These are phyloP conservation scores for Drosophila setosimentum DNA, from an alignment of 2,888 invertebrate species.

Conservation along the genomic window DNA sequence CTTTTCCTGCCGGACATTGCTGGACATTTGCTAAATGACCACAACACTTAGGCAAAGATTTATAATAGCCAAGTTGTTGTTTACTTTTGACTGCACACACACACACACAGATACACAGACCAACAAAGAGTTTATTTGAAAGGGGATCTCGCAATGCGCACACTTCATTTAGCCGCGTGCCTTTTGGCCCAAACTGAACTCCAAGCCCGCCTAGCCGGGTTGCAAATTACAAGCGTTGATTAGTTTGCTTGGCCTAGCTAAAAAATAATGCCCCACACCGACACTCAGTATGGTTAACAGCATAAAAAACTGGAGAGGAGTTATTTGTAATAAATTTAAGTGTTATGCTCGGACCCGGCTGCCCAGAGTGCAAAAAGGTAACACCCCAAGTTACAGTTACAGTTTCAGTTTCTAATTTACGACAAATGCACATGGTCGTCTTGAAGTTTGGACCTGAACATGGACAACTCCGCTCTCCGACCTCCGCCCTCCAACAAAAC, in stretches of 20 bases:
- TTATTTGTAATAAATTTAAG: slow-evolving; percentile 78
- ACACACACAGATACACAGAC: slow-evolving; percentile 27
- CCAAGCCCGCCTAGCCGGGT: slow-evolving; percentile 18
- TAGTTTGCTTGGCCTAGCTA: slow-evolving; percentile 69
- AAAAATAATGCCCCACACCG: slow-evolving; percentile 46
- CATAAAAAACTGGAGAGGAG: slow-evolving; percentile 55
- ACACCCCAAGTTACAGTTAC: slow-evolving; percentile 67
- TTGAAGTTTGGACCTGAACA: slow-evolving; percentile 61
- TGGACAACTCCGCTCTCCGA: slow-evolving; percentile 27
- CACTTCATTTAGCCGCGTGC: slow-evolving; percentile 73
- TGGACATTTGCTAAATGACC: slow-evolving; percentile 79
- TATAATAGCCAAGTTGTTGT: slow-evolving; percentile 72
- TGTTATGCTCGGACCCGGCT: slow-evolving; percentile 46
- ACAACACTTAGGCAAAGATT: slow-evolving; percentile 81
- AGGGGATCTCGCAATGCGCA: slow-evolving; percentile 57
- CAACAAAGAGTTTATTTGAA: slow-evolving; percentile 19
- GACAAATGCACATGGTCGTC: slow-evolving; percentile 77
- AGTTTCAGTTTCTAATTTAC: slow-evolving; percentile 78
- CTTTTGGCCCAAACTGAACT: slow-evolving; percentile 41
- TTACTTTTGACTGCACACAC: slow-evolving; percentile 70
- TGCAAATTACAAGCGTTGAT: slow-evolving; percentile 70
- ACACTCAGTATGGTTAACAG: slow-evolving; percentile 22
- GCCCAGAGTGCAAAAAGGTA: slow-evolving; percentile 53
- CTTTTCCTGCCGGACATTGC: slow-evolving; percentile 70
- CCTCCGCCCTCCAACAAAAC: slow-evolving; percentile 4